Base-by-base conservation (phyloP, 2,113 vertebrate genomes). In the Theristicus caerulescens region DNA sequence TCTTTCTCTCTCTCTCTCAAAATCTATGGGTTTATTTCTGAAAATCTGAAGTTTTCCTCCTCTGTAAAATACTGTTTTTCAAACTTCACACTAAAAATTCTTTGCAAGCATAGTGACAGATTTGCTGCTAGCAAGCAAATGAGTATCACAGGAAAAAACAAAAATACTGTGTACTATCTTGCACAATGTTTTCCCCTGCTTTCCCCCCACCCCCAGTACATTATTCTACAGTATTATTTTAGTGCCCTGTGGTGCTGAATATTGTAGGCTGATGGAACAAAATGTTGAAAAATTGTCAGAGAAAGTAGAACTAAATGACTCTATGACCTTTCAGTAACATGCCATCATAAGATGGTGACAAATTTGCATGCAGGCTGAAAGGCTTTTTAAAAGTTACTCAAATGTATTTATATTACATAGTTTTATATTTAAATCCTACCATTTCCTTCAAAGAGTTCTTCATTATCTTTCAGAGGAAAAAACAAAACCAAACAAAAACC, bases 221-320 rank as follows among this genome's bases (percentile, higher is more conserved):
- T 85, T 69, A 61, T 69, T 82, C 27, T 77, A 18, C 64, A 51
- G n/a, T 55, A 36, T 32, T 87, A 76, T 73, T 84, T 36, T 86
- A 90, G 59, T 66, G 46, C 38, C 58, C 42, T 86, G 58, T 42
- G 20, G 42, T 73, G 74, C 32, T 81, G 46, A 83, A 52, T 92
- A 55, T 31, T 77, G 66, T 44, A 88, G n/a, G 31, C 7, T 90
- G 70, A 76, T 52, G 57, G 40, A 95, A 87, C 0, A 90, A 46
- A 61, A 58, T 21, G 3, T 9, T 77, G 47, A 88, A 87, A 90
- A 92, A 65, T 22, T 81, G 32, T 52, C 62, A 77, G 11, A 77
- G 25, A 77, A 88, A 52, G 18, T 20, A 78, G 29, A 82, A 83
- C 21, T 74, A 94, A 90, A 88, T 73, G 42, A 86, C 31, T 88